Evolutionary conservation across 1,140 invertebrate species (phyloP), one percentile per base, ranked within the genome.

Genomic region (Atta texana): DNA sequence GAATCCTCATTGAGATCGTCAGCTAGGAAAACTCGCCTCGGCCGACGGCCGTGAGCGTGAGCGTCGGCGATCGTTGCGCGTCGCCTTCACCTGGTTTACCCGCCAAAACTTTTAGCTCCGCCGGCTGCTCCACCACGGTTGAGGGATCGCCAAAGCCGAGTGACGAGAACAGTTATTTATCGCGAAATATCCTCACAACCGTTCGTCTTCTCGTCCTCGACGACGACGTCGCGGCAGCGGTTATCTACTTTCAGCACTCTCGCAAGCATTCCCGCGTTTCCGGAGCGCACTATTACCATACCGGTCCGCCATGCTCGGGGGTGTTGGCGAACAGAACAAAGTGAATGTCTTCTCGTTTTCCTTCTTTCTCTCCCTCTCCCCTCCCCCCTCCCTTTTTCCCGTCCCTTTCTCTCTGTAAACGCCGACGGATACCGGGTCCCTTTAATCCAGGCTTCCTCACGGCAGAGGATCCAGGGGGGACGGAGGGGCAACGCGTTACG

Each of bases 81-180:
- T 3, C 21, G 14, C 6, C 21, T 6, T 12, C 39, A 10, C 34
- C n/a, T 57, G 44, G 28, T 74, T 90, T 89, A 87, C 93, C 92
- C 93, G 93, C 93, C 93, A 94, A 94, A 94, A 94, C 59, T 92
- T 10, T 39, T 10, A 10, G 0, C 34, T 6, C 24, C 24, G 21
- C 4, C 12, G 68, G 66, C 69, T 75, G 88, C 90, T 68, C 53
- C 77, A 68, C 72, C 77, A 68, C 72, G 39, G 68, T 84, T 69
- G 66, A 34, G 51, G 59, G 64, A 57, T 53, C 75, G 87, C 81
- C 77, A 55, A 80, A 86, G 88, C 78, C 39, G 34, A 39, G 34
- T 16, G 86, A 61, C 63, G 71, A 72, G 44, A 44, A 61, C 55
- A 61, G 84, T 10, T 86, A 44, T 44, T 44, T 44, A 53, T 44